Percentiles rank a stretch among this genome's conserved stretches.
Evolutionary conservation across 2,113 vertebrate genomes (phyloP).

Genomic region (Gallinago jamesoni): DNA sequence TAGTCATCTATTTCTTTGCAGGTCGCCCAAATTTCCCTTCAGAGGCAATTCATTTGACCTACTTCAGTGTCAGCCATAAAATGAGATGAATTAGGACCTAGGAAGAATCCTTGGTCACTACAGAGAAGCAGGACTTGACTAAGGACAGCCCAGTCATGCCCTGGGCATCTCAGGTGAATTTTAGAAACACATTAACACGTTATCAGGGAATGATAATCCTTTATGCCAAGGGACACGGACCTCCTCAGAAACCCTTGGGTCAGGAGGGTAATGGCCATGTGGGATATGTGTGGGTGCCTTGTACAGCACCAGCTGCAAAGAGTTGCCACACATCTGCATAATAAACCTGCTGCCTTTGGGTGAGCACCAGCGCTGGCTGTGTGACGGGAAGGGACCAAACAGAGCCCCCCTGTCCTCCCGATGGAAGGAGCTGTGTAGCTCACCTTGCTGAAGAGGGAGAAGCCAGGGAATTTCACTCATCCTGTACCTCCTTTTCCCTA

Average conservation of each 20-base stretch:
- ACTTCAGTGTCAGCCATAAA: background rate
- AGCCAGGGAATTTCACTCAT: background rate
- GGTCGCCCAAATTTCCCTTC: background rate
- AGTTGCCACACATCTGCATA: background rate
- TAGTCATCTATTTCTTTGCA: background rate
- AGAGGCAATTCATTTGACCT: background rate
- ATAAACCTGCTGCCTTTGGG: background rate
- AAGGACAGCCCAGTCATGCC: background rate
- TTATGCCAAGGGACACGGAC: background rate
- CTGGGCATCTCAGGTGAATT: rapidly evolving
- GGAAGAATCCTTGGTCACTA: background rate
- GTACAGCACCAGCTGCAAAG: background rate
- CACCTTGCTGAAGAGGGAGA: background rate
- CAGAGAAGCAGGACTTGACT: background rate
- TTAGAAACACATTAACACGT: background rate
- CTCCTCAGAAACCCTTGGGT: background rate
- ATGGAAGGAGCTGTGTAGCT: background rate
- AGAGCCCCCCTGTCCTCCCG: no score
- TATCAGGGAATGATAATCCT: background rate
- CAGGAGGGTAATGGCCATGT: background rate
- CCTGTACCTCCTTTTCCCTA: background rate
- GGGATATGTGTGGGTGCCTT: rapidly evolving
- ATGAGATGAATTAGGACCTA: background rate
- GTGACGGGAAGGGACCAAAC: background rate
- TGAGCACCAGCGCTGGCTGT: rapidly evolving